Evolutionary conservation across 1,140 invertebrate species (phyloP), one percentile per base, ranked within the genome.

Genomic region (Euschistus heros): DNA sequence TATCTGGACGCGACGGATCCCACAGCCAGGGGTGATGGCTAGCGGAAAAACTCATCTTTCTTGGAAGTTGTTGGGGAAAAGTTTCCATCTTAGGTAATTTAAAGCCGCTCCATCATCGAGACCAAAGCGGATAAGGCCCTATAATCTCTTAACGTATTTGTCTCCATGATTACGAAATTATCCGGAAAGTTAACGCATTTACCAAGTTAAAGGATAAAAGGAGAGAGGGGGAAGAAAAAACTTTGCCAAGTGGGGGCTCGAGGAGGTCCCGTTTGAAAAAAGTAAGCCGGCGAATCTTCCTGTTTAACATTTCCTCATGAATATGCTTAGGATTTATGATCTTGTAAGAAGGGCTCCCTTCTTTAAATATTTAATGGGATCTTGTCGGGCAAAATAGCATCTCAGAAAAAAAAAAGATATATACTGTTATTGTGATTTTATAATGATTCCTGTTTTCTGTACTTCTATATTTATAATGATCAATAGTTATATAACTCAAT

Each of bases 81-180:
- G 33, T 37, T 37, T 37, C 33, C 33, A 37, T 50, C n/a, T 50
- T 20, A 50, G 47, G 54, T 24, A 24, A 57, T 57, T 24, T 57
- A 57, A 57, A 57, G 18, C 20, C 54, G 24, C 15, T 57, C 24
- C 24, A 57, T 57, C 54, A 26, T 57, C 54, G 20, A 22, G 47
- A 24, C 24, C 24, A 26, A 57, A 57, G 54, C 24, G 54, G 54
- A 57, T 57, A 57, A 57, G 54, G 24, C 54, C 54, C 18, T 26
- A 57, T 57, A 57, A 57, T 57, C 54, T 57, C 24, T 57, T 57
- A 57, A 57, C 54, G 54, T 57, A 57, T 57, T 57, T 57, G 54
- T 57, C 54, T 57, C 54, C 54, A 57, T 57, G 54, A 57, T 57
- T 57, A 57, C 54, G 54, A 57, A 57, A 57, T 57, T 57, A 57